A percentile compares a stretch with the other conserved stretches of the same genome.
phyloP scores from a whole-genome alignment of 2,113 vertebrate genomes.

The Chaenocephalus aceratus region DNA sequence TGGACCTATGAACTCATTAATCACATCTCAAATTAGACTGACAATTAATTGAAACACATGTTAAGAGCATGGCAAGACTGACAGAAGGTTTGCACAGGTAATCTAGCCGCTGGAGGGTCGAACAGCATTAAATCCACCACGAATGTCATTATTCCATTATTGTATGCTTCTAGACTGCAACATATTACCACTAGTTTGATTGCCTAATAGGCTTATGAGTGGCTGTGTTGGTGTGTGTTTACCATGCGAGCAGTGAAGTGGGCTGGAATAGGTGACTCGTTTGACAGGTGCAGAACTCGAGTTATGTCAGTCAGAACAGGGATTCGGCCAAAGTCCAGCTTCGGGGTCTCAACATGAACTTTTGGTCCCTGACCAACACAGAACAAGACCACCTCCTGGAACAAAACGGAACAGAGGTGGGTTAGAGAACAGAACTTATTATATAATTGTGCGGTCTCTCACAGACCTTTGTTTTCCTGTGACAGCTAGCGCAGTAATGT shows the following conservation, averaged over 20 bases:
- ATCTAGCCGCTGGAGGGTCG: neutral
- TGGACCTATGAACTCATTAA: constrained; percentile 45
- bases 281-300: constrained; percentile 82
- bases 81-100: neutral
- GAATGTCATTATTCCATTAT: neutral
- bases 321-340: constrained; percentile 87
- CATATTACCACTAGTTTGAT: neutral
- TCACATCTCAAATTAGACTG: constrained; percentile 49
- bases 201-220: neutral
- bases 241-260: constrained; percentile 84
- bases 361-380: constrained; percentile 85
- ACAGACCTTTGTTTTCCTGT: too few species aligned
- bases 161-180: neutral
- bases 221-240: constrained; percentile 19
- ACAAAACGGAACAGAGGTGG: constrained; percentile 10
- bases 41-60: constrained; percentile 37
- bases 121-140: neutral
- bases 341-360: constrained; percentile 73
- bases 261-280: constrained; percentile 84
- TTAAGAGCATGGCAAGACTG: neutral
- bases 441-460: neutral
- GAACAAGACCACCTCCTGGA: constrained; percentile 81
- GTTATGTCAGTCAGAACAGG: constrained; percentile 82
- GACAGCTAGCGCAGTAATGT: too few species aligned
- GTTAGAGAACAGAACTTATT: neutral